A percentile compares a stretch with the other conserved stretches of the same genome.
These are phyloP conservation scores for Dendrocincla tyrannina DNA, from an alignment of 2,797 vertebrate genomes.

Conservation along the genomic window DNA sequence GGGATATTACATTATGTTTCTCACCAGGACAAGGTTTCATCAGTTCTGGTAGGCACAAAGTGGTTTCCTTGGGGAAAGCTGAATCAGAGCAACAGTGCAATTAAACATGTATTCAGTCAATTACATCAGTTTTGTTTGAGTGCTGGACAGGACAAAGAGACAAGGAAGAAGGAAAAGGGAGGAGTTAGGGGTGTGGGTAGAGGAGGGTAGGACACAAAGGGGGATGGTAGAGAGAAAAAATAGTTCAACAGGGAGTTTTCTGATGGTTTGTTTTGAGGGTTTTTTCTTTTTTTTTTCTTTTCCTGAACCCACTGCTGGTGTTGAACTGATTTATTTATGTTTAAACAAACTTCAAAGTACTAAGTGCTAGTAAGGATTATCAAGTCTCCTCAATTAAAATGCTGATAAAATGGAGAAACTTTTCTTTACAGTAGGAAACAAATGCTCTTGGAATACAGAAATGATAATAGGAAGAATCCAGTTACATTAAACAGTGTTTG, in stretches of 20 bases:
- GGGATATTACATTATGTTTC: background rate
- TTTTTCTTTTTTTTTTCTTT: background rate
- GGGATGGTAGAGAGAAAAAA: background rate
- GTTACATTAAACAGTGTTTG: background rate
- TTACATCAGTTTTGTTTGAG: background rate
- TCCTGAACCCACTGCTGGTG: background rate
- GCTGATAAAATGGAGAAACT: background rate
- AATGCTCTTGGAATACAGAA: background rate
- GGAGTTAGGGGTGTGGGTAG: background rate
- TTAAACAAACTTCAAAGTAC: background rate
- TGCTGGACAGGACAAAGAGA: background rate
- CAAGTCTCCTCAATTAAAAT: background rate
- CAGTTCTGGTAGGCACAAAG: background rate
- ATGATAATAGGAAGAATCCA: background rate
- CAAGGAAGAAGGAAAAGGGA: background rate
- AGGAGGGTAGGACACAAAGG: background rate
- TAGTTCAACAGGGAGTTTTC: fast-evolving
- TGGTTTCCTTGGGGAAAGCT: background rate
- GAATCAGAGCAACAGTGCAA: background rate
- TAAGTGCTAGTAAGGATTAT: background rate
- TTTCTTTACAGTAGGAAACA: background rate
- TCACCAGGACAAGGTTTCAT: background rate
- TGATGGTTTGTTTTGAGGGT: background rate
- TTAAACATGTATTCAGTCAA: background rate
- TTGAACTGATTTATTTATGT: background rate